Evolutionary conservation across 2,888 invertebrate species (phyloP).

Genomic region (Hydrotaea diabolus): DNA sequence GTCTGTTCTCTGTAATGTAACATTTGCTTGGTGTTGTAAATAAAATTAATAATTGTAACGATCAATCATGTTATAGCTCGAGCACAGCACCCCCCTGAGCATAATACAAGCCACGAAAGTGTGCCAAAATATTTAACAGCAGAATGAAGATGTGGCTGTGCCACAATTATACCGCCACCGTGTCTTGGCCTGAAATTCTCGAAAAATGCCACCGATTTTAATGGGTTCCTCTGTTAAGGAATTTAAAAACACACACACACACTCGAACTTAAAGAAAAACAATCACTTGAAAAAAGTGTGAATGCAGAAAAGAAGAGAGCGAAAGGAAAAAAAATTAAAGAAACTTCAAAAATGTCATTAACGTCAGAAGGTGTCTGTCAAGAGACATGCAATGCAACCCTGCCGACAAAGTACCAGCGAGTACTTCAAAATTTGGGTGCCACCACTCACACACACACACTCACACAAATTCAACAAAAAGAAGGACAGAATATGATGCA

Average conservation of each 20-base stretch:
- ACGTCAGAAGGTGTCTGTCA: conserved; percentile 57
- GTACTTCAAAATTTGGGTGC: conserved; percentile 2
- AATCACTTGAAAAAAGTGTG: conserved; percentile 9
- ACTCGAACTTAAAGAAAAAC: not conserved
- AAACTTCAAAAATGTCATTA: conserved; percentile 52
- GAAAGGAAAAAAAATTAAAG: not conserved
- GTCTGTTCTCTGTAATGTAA: too few relatives aligned
- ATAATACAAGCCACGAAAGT: too few relatives aligned
- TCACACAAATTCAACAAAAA: too few relatives aligned
- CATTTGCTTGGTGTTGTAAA: too few relatives aligned
- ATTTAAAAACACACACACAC: not conserved
- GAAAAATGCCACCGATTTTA: not conserved
- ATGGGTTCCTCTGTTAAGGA: not conserved
- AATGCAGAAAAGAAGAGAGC: not conserved
- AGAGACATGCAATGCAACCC: conserved; percentile 50
- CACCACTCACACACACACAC: too few relatives aligned
- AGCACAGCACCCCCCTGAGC: too few relatives aligned
- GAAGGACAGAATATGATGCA: not conserved
- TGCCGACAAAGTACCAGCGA: not conserved
- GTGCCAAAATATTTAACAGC: too few relatives aligned
- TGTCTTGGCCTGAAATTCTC: too few relatives aligned
- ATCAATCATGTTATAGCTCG: too few relatives aligned
- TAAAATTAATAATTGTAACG: too few relatives aligned
- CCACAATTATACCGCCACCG: too few relatives aligned
- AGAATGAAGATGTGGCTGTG: too few relatives aligned